These are phyloP conservation scores for Scelioninae gen. 2 DNA, from an alignment of 2,888 invertebrate genomes.

Conservation along the genomic window DNA sequence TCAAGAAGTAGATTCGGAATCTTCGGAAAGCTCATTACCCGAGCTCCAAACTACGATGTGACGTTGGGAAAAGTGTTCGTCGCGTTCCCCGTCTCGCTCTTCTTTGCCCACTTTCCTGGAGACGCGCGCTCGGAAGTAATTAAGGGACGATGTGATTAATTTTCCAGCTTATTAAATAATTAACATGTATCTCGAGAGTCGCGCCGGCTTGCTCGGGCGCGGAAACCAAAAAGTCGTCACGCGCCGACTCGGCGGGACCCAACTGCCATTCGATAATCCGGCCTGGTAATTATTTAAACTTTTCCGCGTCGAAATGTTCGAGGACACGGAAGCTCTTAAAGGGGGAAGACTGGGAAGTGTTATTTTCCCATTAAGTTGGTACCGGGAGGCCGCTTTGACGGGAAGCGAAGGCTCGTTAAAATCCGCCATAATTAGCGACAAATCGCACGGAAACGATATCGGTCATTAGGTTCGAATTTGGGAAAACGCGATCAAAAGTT, in stretches of 20 bases:
- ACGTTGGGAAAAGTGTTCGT: conserved; percentile 24
- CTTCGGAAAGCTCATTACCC: conserved; percentile 50
- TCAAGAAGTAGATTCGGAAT: conserved; percentile 28
- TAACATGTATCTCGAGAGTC: conserved; percentile 60
- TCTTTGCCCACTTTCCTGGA: conserved; percentile 22
- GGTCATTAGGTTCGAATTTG: too few species aligned
- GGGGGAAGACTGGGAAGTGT: conserved; percentile 42
- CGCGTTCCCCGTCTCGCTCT: conserved; percentile 2
- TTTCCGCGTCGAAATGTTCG: conserved; percentile 62
- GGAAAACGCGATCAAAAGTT: too few species aligned
- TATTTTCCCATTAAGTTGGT: conserved; percentile 52
- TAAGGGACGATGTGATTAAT: conserved; percentile 59
- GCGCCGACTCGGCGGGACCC: background rate
- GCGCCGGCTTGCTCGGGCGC: background rate
- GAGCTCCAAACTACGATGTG: conserved; percentile 30
- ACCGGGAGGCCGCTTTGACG: conserved; percentile 36
- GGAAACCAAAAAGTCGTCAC: background rate
- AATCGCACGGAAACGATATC: conserved; percentile 43
- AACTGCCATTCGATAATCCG: conserved; percentile 66
- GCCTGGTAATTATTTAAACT: conserved; percentile 69
- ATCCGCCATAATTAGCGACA: conserved; percentile 39
- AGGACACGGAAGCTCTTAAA: conserved; percentile 35
- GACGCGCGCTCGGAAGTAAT: conserved; percentile 50
- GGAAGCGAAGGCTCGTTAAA: conserved; percentile 53
- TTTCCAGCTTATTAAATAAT: conserved; percentile 26